phyloP scores from a whole-genome alignment of 2,113 vertebrate genomes.

The Oncorhynchus keta region DNA sequence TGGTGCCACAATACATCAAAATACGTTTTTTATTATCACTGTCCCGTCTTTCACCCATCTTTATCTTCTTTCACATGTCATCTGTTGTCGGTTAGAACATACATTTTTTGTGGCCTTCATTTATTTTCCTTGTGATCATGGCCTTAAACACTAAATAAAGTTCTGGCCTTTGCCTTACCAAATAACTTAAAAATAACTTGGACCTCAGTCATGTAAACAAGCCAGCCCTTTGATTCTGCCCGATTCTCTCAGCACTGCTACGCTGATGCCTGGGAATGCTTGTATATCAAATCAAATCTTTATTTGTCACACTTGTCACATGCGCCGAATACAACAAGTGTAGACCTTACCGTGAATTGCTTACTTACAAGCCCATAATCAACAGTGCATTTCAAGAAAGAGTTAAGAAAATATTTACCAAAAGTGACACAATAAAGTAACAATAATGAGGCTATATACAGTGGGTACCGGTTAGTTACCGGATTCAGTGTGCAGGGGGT shows the following conservation, averaged over 20 bases:
- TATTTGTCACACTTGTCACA: too few relatives aligned
- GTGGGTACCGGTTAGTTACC: too few relatives aligned
- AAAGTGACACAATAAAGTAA: too few relatives aligned
- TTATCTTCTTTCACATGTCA: slow-evolving; percentile 34
- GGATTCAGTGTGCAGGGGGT: too few relatives aligned
- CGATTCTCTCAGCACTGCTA: slow-evolving; percentile 50
- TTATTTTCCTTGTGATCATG: slow-evolving; percentile 59
- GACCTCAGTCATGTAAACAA: slow-evolving; percentile 66
- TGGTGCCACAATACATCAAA: slow-evolving; percentile 2
- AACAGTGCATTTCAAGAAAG: too few relatives aligned
- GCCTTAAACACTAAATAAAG: slow-evolving; percentile 42
- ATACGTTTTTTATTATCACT: not conserved
- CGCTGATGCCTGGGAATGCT: slow-evolving; percentile 63
- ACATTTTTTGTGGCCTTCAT: slow-evolving; percentile 26
- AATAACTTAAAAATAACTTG: slow-evolving; percentile 68
- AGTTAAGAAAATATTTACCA: too few relatives aligned
- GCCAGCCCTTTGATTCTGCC: slow-evolving; percentile 33
- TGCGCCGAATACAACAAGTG: too few relatives aligned
- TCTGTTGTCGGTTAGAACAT: slow-evolving; percentile 20
- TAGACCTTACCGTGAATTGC: too few relatives aligned
- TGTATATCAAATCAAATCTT: not conserved
- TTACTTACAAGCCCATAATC: too few relatives aligned
- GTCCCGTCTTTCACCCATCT: slow-evolving; percentile 12
- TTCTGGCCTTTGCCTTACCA: slow-evolving; percentile 38
- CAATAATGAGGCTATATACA: too few relatives aligned